Evolutionary conservation across 2,113 vertebrate genomes (phyloP).

Genomic region (Oncorhynchus keta): DNA sequence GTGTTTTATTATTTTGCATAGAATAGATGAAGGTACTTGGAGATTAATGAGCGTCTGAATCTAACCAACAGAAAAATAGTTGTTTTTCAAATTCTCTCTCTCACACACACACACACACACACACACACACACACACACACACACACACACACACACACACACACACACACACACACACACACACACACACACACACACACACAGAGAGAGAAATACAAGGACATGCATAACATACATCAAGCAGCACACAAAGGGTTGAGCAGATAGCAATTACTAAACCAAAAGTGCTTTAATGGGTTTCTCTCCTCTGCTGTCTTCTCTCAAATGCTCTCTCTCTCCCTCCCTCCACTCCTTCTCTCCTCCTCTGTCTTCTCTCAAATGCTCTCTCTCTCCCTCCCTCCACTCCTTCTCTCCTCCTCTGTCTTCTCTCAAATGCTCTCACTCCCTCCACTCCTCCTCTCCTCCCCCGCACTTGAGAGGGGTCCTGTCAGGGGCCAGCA

Average conservation of each 20-base stretch:
- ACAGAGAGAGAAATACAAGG: background rate
- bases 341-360: conserved; percentile 10
- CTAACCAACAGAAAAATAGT: conserved; percentile 20
- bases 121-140: conserved; percentile 14
- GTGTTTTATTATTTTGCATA: too few relatives aligned
- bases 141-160: too few relatives aligned
- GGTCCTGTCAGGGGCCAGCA: conserved; percentile 52
- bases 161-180: conserved; percentile 14
- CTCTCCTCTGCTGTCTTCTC: conserved; percentile 41
- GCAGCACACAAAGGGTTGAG: conserved; percentile 22
- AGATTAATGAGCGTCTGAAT: conserved; percentile 32
- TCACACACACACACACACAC: conserved; percentile 7
- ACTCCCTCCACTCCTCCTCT: conserved; percentile 23
- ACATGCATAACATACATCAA: conserved; percentile 2
- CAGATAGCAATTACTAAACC: conserved; percentile 66
- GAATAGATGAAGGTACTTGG: conserved; percentile 31
- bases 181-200: conserved; percentile 20
- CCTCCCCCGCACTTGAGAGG: conserved; percentile 76
- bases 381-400: conserved; percentile 35
- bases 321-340: too few relatives aligned
- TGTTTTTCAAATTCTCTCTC: too few relatives aligned
- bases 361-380: conserved; percentile 34
- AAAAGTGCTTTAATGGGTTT: conserved; percentile 61
- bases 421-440: conserved; percentile 15
- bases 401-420: conserved; percentile 31